Base-by-base conservation (phyloP, 2,113 vertebrate species). In the Alethe diademata region DNA sequence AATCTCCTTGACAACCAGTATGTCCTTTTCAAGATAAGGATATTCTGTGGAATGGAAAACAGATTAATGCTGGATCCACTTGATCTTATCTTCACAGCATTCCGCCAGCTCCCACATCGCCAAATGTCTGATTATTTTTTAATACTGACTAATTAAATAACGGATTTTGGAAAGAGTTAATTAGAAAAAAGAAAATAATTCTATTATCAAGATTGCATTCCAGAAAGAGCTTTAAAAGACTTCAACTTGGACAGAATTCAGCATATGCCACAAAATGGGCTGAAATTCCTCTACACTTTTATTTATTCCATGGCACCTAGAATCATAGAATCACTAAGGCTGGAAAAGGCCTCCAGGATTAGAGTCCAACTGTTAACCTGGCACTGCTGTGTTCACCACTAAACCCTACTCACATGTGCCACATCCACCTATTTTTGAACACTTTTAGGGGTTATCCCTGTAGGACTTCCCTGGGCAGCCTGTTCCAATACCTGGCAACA, bases 1-100 rank as follows among this genome's bases (percentile, higher is more conserved):
- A 91, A 91, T 94, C 92, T 95, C 92, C 95, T 91, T 93, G 95
- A 66, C 94, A 94, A 96, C 93, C 56, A 93, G 72, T 71, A 71
- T 92, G 95, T 92, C 80, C 86, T 95, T 95, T 86, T 91, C 72
- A 93, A 89, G 94, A 95, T 92, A 88, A 91, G 72, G 86, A 74
- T 94, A 83, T 93, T 91, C 86, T 91, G 56, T 96, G 76, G 90
- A 96, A 81, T 89, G 57, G 88, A 92, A 96, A 92, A 83, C 76
- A 94, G 86, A 92, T 95, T 94, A 95, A 84, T 92, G 72, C 83
- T 94, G 76, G 60, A 91, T 94, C 83, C 38, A 92, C 65, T 91
- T 92, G 88, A 74, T 94, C 47, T 93, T 90, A 75, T 93, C 92
- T 92, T 86, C 79, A 81, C 65, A 91, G 64, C 76, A 78, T 86